Evolutionary conservation across 2,113 vertebrate species (phyloP).

Genomic region (Brachionichthys hirsutus): DNA sequence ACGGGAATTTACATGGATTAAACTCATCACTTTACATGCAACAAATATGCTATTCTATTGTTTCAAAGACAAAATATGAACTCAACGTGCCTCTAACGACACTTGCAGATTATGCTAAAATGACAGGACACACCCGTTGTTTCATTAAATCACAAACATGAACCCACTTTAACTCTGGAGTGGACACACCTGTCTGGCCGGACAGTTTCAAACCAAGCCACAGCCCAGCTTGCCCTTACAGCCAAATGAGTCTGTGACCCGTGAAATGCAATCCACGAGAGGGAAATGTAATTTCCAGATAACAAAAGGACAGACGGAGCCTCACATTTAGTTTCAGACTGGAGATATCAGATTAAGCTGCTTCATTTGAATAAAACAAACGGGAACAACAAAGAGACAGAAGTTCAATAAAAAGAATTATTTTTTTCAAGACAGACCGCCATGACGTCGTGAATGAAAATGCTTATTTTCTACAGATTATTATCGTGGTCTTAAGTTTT

Average conservation of each 20-base stretch:
- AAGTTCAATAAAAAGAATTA: slow-evolving; percentile 28
- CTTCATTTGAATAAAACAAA: slow-evolving; percentile 60
- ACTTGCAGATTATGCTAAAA: not conserved
- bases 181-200: slow-evolving; percentile 20
- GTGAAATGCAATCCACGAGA: slow-evolving; percentile 66
- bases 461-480: not conserved
- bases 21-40: slow-evolving; percentile 5
- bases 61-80: no score
- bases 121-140: not conserved
- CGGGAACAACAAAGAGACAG: slow-evolving; percentile 38
- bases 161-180: slow-evolving; percentile 26
- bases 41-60: not conserved
- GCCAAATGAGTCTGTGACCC: slow-evolving; percentile 58
- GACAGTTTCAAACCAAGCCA: slow-evolving; percentile 43
- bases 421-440: slow-evolving; percentile 4
- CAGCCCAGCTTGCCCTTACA: slow-evolving; percentile 39
- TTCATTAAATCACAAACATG: slow-evolving; percentile 4
- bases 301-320: slow-evolving; percentile 64
- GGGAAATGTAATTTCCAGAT: slow-evolving; percentile 69
- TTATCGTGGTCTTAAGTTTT: not conserved
- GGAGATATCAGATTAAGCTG: slow-evolving; percentile 66
- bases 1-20: not conserved
- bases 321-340: slow-evolving; percentile 59
- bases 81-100: no score
- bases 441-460: not conserved